These are phyloP conservation scores for Epinephelus fuscoguttatus DNA, from an alignment of 2,113 vertebrate genomes.

Conservation along the genomic window DNA sequence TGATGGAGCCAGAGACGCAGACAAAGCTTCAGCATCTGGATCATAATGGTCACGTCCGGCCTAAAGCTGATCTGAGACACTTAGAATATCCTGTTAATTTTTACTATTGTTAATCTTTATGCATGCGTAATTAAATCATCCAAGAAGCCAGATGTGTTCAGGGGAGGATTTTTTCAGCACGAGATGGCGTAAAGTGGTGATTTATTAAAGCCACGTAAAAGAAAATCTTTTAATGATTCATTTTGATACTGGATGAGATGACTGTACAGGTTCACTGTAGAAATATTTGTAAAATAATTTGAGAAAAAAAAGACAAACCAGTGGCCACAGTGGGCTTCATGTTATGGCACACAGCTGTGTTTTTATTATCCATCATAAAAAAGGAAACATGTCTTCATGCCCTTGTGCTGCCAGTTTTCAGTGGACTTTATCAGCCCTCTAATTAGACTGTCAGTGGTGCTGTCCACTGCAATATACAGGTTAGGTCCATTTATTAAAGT, in stretches of 20 bases:
- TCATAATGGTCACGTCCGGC: constrained; percentile 32
- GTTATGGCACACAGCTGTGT: neutral
- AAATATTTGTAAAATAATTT: neutral
- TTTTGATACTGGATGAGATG: neutral
- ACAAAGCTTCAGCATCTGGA: constrained; percentile 39
- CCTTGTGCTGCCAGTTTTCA: neutral
- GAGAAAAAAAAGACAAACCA: neutral
- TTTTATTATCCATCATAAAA: neutral
- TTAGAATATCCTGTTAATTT: neutral
- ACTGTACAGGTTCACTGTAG: neutral
- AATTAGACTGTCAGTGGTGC: neutral
- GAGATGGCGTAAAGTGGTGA: neutral
- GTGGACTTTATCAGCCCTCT: neutral
- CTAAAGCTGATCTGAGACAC: neutral
- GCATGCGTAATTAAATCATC: neutral
- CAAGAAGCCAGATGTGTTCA: neutral
- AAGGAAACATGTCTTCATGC: neutral
- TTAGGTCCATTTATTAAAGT: neutral
- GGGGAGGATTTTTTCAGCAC: neutral
- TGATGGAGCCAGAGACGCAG: constrained; percentile 5
- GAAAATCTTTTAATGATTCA: neutral
- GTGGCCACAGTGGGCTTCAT: neutral
- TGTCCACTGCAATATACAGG: neutral
- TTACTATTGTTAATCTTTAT: neutral
- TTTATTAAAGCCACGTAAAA: neutral